Base-by-base conservation (phyloP, 1,140 invertebrate species). In the Habropoda laboriosa region DNA sequence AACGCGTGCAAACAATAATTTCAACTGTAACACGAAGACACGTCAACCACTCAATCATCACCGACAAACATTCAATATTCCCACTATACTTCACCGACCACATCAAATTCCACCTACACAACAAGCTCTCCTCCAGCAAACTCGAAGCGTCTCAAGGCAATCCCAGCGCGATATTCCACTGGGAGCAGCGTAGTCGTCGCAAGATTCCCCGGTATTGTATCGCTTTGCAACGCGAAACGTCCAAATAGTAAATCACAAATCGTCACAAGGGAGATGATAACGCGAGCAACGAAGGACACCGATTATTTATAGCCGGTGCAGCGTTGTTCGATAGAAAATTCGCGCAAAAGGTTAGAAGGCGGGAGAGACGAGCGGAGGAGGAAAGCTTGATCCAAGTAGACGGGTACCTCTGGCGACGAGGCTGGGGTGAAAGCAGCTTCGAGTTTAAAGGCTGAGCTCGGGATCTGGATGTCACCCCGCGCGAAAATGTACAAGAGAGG, bases 381-480 rank as follows among this genome's bases (percentile, higher is more conserved):
- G 42, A 83, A 79, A 75, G 77, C 74, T 85, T 86, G 86, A 88
- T 87, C 83, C 86, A 58, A 77, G 80, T 38, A 70, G 83, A 88
- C 86, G 77, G 83, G 70, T n/a, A 82, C 58, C 84, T 74, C 73
- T 76, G 77, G 80, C 24, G 78, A 79, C 83, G 83, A 67, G 70
- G 79, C 60, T 78, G 66, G 66, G 82, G 71, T 80, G 77, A 88
- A 88, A 88, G 86, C 86, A 78, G 80, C 86, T 87, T 78, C 77
- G 77, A 83, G 83, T 87, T 85, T 88, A 87, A 87, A 86, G 82
- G 86, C 86, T 87, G 81, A 88, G 86, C 86, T 83, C 73, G 80
- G 84, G 83, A 86, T 87, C 80, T 63, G 77, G 61, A 75, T 88
- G 86, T 87, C 86, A 86, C 76, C 70, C 82, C 47, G 73, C 61